phyloP scores from a whole-genome alignment of 2,797 vertebrate genomes.

The Eulemur coronatus region DNA sequence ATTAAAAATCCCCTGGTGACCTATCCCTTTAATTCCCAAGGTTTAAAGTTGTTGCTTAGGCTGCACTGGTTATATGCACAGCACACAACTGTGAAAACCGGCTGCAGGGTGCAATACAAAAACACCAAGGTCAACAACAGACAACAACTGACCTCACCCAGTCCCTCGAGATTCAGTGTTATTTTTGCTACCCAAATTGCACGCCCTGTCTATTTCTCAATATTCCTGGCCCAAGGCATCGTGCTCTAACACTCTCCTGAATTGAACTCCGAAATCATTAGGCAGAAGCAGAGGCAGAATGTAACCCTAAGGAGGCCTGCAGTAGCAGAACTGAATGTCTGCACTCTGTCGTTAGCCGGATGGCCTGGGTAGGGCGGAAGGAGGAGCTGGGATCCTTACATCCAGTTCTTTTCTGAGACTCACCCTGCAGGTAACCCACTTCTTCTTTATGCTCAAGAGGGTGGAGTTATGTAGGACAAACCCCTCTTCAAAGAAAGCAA shows the following conservation, averaged over 20 bases:
- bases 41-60: background rate
- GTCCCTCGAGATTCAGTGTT: background rate
- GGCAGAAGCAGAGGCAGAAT: background rate
- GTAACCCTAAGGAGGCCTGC: background rate
- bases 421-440: background rate
- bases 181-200: background rate
- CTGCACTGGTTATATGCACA: background rate
- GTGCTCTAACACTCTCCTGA: background rate
- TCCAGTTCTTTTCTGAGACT: background rate
- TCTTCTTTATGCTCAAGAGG: background rate
- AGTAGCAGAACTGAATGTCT: background rate
- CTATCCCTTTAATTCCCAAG: background rate
- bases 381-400: background rate
- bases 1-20: background rate
- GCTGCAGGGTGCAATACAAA: background rate
- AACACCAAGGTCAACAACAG: background rate
- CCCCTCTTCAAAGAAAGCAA: background rate
- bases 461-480: background rate
- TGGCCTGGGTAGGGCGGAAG: background rate
- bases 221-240: background rate
- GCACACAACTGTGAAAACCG: background rate
- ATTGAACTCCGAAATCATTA: background rate
- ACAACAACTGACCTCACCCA: background rate
- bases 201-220: background rate
- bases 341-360: background rate